Evolutionary conservation across 2,888 invertebrate species (phyloP).

Genomic region (Stenodema calcarata): DNA sequence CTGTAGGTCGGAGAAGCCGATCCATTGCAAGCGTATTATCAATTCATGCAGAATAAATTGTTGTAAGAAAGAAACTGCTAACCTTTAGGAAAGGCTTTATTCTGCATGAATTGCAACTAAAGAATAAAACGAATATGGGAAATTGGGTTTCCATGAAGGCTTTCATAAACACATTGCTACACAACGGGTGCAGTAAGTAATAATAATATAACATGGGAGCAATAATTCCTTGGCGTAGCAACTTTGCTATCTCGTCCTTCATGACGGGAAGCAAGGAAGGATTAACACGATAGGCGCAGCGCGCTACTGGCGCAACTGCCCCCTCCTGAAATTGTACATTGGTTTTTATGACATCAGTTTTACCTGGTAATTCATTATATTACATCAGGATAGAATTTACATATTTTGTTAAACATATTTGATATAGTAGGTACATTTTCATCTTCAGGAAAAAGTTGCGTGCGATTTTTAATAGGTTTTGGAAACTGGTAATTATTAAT

Average conservation of each 20-base stretch:
- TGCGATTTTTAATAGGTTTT: neutral
- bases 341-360: neutral
- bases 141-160: no score
- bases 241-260: neutral
- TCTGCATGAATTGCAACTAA: no score
- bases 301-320: neutral
- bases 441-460: neutral
- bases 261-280: neutral
- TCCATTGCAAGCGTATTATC: no score
- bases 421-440: neutral
- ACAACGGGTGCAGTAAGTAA: no score
- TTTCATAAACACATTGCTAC: no score
- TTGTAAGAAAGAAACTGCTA: no score
- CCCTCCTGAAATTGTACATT: neutral
- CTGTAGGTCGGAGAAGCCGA: no score
- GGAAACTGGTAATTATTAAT: no score
- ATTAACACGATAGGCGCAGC: neutral
- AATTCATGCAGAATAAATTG: no score
- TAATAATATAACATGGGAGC: neutral
- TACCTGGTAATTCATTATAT: neutral
- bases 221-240: neutral
- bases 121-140: no score
- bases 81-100: no score
- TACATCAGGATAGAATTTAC: neutral
- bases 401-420: neutral